phyloP scores from a whole-genome alignment of 2,888 invertebrate genomes.

The Melikaiella ostensackeni region DNA sequence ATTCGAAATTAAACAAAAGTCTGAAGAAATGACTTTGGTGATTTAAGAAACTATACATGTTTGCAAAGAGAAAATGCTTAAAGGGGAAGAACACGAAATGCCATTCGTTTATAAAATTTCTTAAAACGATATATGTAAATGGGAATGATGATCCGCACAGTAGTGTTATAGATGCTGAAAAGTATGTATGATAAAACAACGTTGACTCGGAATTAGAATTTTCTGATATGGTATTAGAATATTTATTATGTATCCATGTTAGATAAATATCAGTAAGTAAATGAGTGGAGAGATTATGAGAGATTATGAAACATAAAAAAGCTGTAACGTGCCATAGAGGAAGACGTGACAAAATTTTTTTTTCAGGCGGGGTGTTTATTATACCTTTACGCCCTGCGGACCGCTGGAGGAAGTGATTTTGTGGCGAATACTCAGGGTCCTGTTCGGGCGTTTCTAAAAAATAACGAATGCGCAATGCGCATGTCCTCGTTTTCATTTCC shows the following conservation, averaged over 20 bases:
- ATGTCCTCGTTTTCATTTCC: conserved; percentile 51
- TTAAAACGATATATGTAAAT: background rate
- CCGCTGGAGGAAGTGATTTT: conserved; percentile 79
- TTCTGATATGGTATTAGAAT: background rate
- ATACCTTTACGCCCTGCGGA: conserved; percentile 80
- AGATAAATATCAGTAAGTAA: background rate
- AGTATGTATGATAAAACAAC: background rate
- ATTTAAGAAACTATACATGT: background rate
- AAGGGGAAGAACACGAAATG: background rate
- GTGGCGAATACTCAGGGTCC: conserved; percentile 80
- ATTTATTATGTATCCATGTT: background rate
- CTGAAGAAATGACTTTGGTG: background rate
- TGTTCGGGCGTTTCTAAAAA: conserved; percentile 80
- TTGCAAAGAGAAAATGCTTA: background rate
- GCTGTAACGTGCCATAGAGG: conserved; percentile 36
- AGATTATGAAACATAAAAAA: conserved; percentile 20
- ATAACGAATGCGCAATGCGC: conserved; percentile 59
- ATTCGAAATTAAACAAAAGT: background rate
- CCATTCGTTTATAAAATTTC: background rate
- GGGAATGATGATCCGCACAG: background rate
- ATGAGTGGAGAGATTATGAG: background rate
- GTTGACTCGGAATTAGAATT: background rate
- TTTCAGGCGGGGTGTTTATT: conserved; percentile 52
- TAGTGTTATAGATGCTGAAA: background rate
- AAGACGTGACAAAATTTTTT: conserved; percentile 36